phyloP scores from a whole-genome alignment of 2,888 invertebrate genomes.

The Meliscaeva auricollis region DNA sequence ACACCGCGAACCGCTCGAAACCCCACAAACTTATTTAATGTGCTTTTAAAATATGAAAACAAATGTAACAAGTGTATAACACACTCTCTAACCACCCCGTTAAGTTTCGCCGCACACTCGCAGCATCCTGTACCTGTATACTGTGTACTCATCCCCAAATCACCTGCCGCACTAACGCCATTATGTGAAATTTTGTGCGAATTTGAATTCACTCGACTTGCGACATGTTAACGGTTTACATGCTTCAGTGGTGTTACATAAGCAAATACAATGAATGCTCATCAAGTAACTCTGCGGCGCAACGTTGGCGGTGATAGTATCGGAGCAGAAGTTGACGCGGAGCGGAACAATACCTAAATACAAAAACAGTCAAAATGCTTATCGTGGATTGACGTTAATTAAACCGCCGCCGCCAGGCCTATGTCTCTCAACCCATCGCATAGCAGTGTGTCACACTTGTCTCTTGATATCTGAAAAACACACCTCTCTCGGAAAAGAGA shows the following conservation, averaged over 20 bases:
- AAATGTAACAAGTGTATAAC: constrained; percentile 44
- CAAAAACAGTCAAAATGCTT: constrained; percentile 45
- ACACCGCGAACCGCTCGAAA: neutral
- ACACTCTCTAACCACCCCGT: constrained; percentile 22
- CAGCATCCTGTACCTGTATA: neutral
- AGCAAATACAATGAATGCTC: constrained; percentile 34
- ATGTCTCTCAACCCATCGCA: neutral
- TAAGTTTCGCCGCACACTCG: neutral
- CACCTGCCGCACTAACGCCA: constrained; percentile 37
- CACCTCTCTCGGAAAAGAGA: neutral
- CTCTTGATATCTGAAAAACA: constrained; percentile 8
- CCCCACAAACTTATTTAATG: constrained; percentile 54
- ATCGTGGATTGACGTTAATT: constrained; percentile 68
- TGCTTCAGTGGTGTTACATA: constrained; percentile 54
- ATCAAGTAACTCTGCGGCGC: constrained; percentile 13
- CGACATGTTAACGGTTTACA: constrained; percentile 60
- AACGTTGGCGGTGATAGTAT: neutral
- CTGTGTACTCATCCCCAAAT: neutral
- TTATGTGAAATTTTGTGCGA: constrained; percentile 27
- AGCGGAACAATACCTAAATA: constrained; percentile 31
- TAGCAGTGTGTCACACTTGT: neutral
- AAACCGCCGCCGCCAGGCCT: constrained; percentile 29
- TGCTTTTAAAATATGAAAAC: constrained; percentile 61
- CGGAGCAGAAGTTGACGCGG: neutral
- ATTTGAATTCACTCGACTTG: constrained; percentile 28